Evolutionary conservation across 2,888 invertebrate genomes (phyloP), one percentile per base, ranked within the genome.

Genomic region (Lasioglossum pauxillum): DNA sequence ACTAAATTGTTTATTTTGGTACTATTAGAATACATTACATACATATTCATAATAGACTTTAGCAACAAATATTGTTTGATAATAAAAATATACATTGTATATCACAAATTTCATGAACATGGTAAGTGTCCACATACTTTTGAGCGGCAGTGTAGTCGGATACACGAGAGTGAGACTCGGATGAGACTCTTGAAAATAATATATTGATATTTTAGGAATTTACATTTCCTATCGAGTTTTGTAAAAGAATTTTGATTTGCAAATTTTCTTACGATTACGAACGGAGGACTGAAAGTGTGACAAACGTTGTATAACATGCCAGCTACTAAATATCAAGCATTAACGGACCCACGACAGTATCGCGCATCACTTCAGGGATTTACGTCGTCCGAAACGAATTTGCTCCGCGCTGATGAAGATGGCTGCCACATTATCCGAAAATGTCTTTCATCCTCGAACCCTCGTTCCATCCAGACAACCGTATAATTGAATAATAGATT

Each of bases 321-420:
- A 49, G 88, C 78, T 82, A 82, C 67, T 78, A 67, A 35, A 16
- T 53, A 80, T 69, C 73, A 38, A 60, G 77, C 75, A 85, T 85
- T 86, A 85, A 80, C 53, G 76, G 73, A 67, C 73, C 31, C 60
- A 57, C 27, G 84, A 35, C 73, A 75, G 60, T 78, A 78, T 75
- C 85, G 49, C 79, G 69, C 75, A 84, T 89, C 90, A 72, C 35
- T 75, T 75, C 23, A 71, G 85, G 88, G 90, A 89, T 88, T 89
- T 89, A 78, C 80, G 85, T 89, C 89, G 82, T 31, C 73, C 84
- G 84, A 46, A 38, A 78, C 85, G 76, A 69, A 77, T 77, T 77
- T 80, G 31, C 57, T 35, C 60, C 67, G 57, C 84, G 67, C 74
- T 78, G 77, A 44, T 57, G 46, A 31, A 16, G 57, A 35, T 35